A percentile compares a stretch with the other conserved stretches of the same genome.
phyloP scores from a whole-genome alignment of 2,888 invertebrate species.

The Ochlodes sylvanus region DNA sequence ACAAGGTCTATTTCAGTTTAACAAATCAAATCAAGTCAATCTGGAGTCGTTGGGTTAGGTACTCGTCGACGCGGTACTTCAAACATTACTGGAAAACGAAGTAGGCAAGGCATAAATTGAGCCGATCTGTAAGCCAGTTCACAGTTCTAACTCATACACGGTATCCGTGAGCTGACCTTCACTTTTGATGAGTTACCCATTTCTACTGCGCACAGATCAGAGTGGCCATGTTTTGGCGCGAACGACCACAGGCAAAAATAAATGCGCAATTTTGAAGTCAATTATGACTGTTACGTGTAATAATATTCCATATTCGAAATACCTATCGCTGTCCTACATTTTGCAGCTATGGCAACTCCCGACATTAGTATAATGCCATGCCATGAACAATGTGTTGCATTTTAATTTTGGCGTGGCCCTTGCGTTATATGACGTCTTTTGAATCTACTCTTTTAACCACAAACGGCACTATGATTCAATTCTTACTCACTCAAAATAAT shows the following conservation, averaged over 20 bases:
- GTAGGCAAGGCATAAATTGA: background rate
- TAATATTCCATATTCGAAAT: background rate
- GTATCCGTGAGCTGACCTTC: background rate
- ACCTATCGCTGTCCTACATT: background rate
- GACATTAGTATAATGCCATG: background rate
- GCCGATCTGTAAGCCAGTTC: background rate
- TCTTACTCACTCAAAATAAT: too few relatives aligned
- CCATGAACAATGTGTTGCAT: background rate
- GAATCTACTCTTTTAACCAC: background rate
- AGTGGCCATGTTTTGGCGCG: background rate
- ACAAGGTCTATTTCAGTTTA: too few relatives aligned
- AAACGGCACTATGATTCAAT: too few relatives aligned
- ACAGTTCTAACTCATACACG: background rate
- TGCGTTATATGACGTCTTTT: too few relatives aligned
- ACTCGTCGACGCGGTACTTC: too few relatives aligned
- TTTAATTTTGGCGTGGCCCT: too few relatives aligned
- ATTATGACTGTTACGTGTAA: background rate
- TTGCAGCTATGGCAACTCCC: background rate
- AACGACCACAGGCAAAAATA: background rate
- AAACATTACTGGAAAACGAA: too few relatives aligned
- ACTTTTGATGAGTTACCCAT: background rate
- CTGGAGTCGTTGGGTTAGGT: too few relatives aligned
- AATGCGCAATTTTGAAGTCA: constrained; percentile 8
- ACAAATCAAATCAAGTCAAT: too few relatives aligned
- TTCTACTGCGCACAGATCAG: background rate